These are phyloP conservation scores for Drosophila kohkoa DNA, from an alignment of 1,140 invertebrate genomes.

Conservation along the genomic window DNA sequence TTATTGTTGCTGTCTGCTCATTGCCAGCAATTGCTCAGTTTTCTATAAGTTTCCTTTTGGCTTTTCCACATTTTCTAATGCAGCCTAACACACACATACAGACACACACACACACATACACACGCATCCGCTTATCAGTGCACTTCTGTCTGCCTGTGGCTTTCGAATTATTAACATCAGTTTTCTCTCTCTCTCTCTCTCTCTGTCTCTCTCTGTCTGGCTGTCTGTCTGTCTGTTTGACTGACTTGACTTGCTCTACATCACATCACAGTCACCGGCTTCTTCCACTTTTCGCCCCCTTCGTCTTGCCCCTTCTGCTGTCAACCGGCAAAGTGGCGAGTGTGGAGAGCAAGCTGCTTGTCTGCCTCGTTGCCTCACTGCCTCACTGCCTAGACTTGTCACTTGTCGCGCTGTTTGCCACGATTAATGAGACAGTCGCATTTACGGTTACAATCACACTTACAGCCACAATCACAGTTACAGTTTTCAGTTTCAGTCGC, in stretches of 20 bases:
- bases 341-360: not conserved
- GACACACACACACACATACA: not conserved
- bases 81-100: not conserved
- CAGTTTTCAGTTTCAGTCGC: not conserved
- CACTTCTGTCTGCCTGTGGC: slow-evolving; percentile 14
- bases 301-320: not conserved
- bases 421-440: slow-evolving; percentile 49
- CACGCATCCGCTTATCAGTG: slow-evolving; percentile 29
- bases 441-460: slow-evolving; percentile 7
- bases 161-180: slow-evolving; percentile 45
- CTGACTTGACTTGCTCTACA: slow-evolving; percentile 19
- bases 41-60: slow-evolving; percentile 15
- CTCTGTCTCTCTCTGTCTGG: too few species aligned
- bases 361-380: slow-evolving; percentile 11
- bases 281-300: not conserved
- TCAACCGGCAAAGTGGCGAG: not conserved
- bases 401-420: slow-evolving; percentile 46
- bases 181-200: not conserved
- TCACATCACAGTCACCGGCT: not conserved
- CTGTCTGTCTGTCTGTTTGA: slow-evolving; percentile 12
- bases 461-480: not conserved
- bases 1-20: slow-evolving; percentile 38
- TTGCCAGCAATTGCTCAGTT: slow-evolving; percentile 49
- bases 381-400: slow-evolving; percentile 20
- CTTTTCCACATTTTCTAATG: slow-evolving; percentile 14